Base-by-base conservation (phyloP, 2,113 vertebrate species). In the Chrysochloris asiatica region DNA sequence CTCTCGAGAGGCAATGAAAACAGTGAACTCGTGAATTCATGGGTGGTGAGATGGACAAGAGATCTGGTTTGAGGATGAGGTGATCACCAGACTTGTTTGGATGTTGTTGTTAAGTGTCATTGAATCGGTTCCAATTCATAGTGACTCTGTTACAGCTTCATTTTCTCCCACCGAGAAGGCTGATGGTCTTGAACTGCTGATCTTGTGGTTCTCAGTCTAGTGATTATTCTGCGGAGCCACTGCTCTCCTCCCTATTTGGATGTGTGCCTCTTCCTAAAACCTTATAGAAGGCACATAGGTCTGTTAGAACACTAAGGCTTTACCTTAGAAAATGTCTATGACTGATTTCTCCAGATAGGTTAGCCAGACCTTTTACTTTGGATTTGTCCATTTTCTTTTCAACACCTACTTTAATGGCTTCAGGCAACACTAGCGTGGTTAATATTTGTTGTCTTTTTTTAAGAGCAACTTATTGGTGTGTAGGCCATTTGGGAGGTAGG, bases 401-500 rank as follows among this genome's bases (percentile, higher is more conserved):
- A 85, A 45, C 16, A 83, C n/a, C n/a, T 30, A 78, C 56, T 28
- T 69, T 17, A 88, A 52, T 67, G 30, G n/a, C 41, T 93, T 80
- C 33, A 78, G 38, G 81, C 80, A 89, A 81, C 67, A 85, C 38
- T 90, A 84, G 36, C 50, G 91, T 79, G n/a, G 28, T 92, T 94
- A 83, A 43, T 88, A 86, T 92, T 90, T 65, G 83, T 86, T 86
- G 80, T 22, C 21, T 56, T 48, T 72, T 45, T 72, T 3, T 12
- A 88, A 92, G 21, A 92, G 63, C 78, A 88, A 54, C 41, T 93
- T 93, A 86, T 76, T 93, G 41, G 50, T 90, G 16, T 94, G 21
- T 75, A 48, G 73, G 38, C 73, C 86, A 93, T 82, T 78, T 94
- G 89, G 56, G 61, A 89, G 63, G 91, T 85, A 65, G 91, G 89